These are phyloP conservation scores for Keiferia lycopersicella DNA, from an alignment of 2,888 invertebrate species.

Conservation along the genomic window DNA sequence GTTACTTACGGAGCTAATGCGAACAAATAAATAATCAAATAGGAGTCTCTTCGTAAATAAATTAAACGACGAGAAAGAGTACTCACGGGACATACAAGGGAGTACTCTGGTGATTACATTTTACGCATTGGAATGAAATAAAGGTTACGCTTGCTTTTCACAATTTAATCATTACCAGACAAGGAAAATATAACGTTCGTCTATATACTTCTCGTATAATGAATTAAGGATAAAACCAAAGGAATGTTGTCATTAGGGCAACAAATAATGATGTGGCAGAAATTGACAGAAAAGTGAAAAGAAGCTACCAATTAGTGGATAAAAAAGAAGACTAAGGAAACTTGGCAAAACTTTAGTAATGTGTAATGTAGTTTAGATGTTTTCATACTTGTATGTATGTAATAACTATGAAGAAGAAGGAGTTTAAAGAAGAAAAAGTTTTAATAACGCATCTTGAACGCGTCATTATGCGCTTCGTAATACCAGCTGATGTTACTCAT, in stretches of 20 bases:
- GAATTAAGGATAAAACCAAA: not conserved
- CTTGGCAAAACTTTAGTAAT: conserved; percentile 4
- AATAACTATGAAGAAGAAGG: too few species aligned
- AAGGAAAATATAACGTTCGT: not conserved
- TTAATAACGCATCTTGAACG: conserved; percentile 39
- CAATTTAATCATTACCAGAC: not conserved
- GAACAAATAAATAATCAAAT: conserved; percentile 23
- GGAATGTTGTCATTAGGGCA: too few species aligned
- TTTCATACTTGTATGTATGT: too few species aligned
- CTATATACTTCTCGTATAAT: not conserved
- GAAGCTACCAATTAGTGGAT: not conserved
- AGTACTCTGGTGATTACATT: conserved; percentile 4
- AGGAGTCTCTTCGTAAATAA: conserved; percentile 22
- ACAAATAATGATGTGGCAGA: not conserved
- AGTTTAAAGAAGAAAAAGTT: conserved; percentile 34
- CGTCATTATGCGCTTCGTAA: conserved; percentile 31
- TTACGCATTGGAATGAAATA: conserved; percentile 7
- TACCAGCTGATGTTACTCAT: conserved; percentile 28
- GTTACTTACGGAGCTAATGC: conserved; percentile 24
- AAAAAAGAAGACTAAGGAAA: not conserved
- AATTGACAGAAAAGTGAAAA: not conserved
- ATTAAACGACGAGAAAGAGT: conserved; percentile 21
- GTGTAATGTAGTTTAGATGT: conserved; percentile 26
- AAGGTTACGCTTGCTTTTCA: not conserved
- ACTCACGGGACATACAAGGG: conserved; percentile 20